Evolutionary conservation across 92 coral and sea anemone species (phyloP).

Genomic region (Palythoa grandiflora): DNA sequence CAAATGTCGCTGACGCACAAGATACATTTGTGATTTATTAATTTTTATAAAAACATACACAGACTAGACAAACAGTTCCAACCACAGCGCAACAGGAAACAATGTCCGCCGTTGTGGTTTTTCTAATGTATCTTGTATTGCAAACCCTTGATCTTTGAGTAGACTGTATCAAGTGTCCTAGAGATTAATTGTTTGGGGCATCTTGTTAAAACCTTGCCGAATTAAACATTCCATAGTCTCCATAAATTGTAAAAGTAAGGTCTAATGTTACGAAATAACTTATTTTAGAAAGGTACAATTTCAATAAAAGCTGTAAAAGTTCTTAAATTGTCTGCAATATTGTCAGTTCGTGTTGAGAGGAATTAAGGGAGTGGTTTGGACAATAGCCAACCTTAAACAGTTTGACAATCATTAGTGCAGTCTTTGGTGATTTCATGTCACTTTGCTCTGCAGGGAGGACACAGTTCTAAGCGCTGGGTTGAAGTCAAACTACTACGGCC

Average conservation of each 20-base stretch:
- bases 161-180: neutral
- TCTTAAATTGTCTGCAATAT: neutral
- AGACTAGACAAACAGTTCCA: constrained; percentile 17
- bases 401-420: constrained; percentile 24
- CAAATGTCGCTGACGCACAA: neutral
- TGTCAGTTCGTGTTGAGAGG: constrained; percentile 15
- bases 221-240: too few species aligned
- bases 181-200: too few species aligned
- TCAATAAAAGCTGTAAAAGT: neutral
- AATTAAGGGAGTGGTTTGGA: constrained; percentile 38
- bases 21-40: constrained; percentile 18
- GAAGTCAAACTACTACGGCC: neutral
- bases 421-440: constrained; percentile 1
- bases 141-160: neutral
- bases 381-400: constrained; percentile 29
- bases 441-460: neutral
- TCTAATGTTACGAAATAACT: neutral
- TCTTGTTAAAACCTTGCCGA: too few species aligned
- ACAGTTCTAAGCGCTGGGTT: neutral
- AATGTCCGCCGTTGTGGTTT: constrained; percentile 8
- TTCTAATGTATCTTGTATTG: neutral
- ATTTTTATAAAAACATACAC: constrained; percentile 14
- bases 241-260: too few species aligned
- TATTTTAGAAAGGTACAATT: neutral
- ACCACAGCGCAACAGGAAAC: constrained; percentile 19